Conservation (phyloP, 2,888 invertebrate genomes). For the Drosophila greeni region DNA sequence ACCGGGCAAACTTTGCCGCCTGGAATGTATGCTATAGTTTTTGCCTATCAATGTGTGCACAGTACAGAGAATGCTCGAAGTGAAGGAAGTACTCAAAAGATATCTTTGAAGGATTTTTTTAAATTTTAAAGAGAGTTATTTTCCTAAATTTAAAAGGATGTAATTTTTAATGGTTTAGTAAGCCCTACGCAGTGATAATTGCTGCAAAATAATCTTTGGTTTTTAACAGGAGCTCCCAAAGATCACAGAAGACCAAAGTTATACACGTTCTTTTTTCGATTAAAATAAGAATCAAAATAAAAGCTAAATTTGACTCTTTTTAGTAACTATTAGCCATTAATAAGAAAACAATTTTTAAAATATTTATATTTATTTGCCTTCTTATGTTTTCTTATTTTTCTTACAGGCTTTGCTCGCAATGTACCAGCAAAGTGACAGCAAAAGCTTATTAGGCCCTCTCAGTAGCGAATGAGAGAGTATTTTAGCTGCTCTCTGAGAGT, state of each 20-base stretch:
- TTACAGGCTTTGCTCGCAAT: background rate
- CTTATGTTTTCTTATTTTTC: accelerated
- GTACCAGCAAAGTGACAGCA: background rate
- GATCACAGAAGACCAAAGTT: background rate
- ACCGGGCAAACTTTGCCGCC: constrained; percentile 47
- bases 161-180: too few species aligned
- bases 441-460: too few species aligned
- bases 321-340: too few species aligned
- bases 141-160: too few species aligned
- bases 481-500: background rate
- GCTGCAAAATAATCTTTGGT: background rate
- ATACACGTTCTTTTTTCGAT: background rate
- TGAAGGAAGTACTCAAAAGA: background rate
- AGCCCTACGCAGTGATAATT: background rate
- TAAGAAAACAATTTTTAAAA: too few species aligned
- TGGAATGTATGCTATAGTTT: constrained; percentile 64
- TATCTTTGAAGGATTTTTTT: background rate
- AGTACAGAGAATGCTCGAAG: constrained; percentile 5
- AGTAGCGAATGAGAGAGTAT: too few species aligned
- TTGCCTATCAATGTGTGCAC: constrained; percentile 44
- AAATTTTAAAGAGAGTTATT: background rate
- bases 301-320: too few species aligned
- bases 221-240: background rate
- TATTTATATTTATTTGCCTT: too few species aligned
- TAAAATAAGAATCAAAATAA: background rate